Evolutionary conservation across 2,797 vertebrate genomes (phyloP), one percentile per base, ranked within the genome.

Genomic region (Peromyscus aztecus): DNA sequence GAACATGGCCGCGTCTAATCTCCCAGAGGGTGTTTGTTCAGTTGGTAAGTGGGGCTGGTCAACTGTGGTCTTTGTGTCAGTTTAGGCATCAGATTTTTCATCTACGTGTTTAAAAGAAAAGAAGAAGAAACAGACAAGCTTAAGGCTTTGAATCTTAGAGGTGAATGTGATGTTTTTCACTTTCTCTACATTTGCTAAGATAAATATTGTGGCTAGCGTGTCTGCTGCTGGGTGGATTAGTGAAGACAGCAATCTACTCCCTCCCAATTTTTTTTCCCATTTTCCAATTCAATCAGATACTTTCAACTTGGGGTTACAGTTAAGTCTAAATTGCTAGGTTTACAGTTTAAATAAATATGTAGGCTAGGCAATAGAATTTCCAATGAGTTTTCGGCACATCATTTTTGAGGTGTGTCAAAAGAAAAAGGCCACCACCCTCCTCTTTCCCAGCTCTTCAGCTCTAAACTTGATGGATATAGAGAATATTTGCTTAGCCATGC

Each of bases 141-240:
- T 59, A 96, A 97, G 73, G 12, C 96, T 97, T 97, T 98, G 96
- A 98, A 96, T 97, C 90, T 88, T 98, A 93, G 63, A 97, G 94
- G 95, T 14, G 19, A 97, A 98, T 97, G 83, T 98, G 2, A 57
- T 90, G 93, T 94, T 98, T 96, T 96, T 94, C 34, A 21, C 94
- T 97, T 82, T 77, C 85, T 98, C 81, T 97, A 19, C 90, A 95
- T 98, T 97, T 95, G 90, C 97, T 98, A 97, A 98, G 98, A 98
- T 97, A 98, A 98, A 98, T 84, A 96, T 61, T 97, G 97, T 95
- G 97, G 97, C 98, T 93, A 87, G 82, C 95, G 17, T 94, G 96
- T 92, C 94, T 97, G 93, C 63, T 95, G 61, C 96, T 96, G 94
- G 93, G 91, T 97, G 78, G 97, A 91, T 97, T 96, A 97, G 67